phyloP scores from a whole-genome alignment of 2,888 invertebrate genomes.

The Endomychus coccineus region DNA sequence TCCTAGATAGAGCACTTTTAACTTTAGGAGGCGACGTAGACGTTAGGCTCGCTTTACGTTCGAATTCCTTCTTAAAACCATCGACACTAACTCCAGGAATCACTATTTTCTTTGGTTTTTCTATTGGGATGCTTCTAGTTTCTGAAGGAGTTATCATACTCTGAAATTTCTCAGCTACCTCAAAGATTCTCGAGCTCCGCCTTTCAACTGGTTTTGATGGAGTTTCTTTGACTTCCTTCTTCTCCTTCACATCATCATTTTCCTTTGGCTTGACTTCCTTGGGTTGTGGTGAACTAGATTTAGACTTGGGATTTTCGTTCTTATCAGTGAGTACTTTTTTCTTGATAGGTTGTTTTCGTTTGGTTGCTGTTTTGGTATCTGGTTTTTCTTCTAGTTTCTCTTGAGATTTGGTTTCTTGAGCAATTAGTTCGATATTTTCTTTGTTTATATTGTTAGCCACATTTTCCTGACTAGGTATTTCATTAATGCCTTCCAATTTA shows the following conservation, averaged over 20 bases:
- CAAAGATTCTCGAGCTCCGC: slow-evolving; percentile 60
- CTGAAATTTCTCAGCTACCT: slow-evolving; percentile 63
- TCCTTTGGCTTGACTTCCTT: slow-evolving; percentile 23
- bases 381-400: slow-evolving; percentile 26
- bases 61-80: slow-evolving; percentile 80
- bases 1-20: slow-evolving; percentile 31
- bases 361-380: slow-evolving; percentile 30
- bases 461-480: slow-evolving; percentile 41
- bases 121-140: slow-evolving; percentile 31
- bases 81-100: slow-evolving; percentile 78
- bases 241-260: slow-evolving; percentile 25
- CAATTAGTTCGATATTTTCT: slow-evolving; percentile 29
- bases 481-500: slow-evolving; percentile 24
- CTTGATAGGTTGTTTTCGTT: slow-evolving; percentile 35
- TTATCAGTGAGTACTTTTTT: slow-evolving; percentile 40
- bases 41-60: slow-evolving; percentile 64
- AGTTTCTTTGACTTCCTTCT: slow-evolving; percentile 28
- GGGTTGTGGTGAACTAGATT: slow-evolving; percentile 14
- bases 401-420: slow-evolving; percentile 24
- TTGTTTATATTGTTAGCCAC: slow-evolving; percentile 30
- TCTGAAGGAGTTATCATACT: slow-evolving; percentile 44
- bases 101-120: slow-evolving; percentile 72
- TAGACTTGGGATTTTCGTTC: slow-evolving; percentile 32
- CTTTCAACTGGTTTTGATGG: slow-evolving; percentile 50
- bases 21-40: slow-evolving; percentile 38